Evolutionary conservation across 1,140 invertebrate species (phyloP).

Genomic region (Aphidius ervi): DNA sequence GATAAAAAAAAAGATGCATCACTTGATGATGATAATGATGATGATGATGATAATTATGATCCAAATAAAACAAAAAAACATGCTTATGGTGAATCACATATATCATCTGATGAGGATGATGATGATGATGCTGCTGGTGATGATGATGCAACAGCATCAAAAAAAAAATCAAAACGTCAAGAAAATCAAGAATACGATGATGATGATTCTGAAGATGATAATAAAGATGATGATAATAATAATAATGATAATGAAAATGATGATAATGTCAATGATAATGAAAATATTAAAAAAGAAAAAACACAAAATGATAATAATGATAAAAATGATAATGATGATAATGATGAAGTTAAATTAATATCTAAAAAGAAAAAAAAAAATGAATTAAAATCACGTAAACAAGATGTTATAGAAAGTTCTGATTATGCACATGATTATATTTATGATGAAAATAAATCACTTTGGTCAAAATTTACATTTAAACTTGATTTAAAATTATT

Average conservation of each 20-base stretch:
- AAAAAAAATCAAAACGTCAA: constrained; percentile 56
- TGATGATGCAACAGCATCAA: constrained; percentile 58
- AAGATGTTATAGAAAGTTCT: constrained; percentile 43
- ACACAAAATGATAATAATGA: constrained; percentile 37
- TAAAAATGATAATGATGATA: constrained; percentile 30
- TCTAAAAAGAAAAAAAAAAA: constrained; percentile 8
- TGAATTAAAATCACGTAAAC: constrained; percentile 44
- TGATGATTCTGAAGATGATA: constrained; percentile 67
- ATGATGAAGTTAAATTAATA: constrained; percentile 26
- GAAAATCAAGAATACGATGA: constrained; percentile 77
- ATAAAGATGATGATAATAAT: constrained; percentile 42
- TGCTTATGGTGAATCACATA: constrained; percentile 53
- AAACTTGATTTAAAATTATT: constrained; percentile 63
- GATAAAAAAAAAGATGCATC: constrained; percentile 47
- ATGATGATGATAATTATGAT: constrained; percentile 24
- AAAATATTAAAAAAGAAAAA: not conserved
- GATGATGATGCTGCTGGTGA: constrained; percentile 59
- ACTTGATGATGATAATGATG: constrained; percentile 43
- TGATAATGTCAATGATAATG: constrained; percentile 50
- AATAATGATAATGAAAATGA: constrained; percentile 49
- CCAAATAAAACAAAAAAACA: constrained; percentile 19
- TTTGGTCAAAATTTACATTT: constrained; percentile 73
- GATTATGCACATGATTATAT: constrained; percentile 62
- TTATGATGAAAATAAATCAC: constrained; percentile 67
- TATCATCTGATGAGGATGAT: constrained; percentile 63